Conservation (phyloP, 2,113 vertebrate genomes). For the Sylvia atricapilla region DNA sequence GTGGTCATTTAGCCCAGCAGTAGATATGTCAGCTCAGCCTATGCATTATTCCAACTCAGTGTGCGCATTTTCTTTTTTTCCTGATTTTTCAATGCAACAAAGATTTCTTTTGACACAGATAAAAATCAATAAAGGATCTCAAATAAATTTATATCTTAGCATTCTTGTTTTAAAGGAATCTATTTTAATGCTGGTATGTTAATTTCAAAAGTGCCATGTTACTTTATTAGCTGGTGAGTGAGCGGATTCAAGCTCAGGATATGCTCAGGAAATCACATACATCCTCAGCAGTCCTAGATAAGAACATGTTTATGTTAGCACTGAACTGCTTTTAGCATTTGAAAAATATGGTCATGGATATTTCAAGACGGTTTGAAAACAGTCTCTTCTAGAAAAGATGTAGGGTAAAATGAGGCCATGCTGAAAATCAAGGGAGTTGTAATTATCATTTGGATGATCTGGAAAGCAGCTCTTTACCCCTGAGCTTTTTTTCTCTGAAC, state of each 20-base stretch:
- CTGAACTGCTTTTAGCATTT: not conserved
- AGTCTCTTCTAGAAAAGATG: not conserved
- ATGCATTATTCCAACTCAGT: not conserved
- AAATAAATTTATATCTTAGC: not conserved
- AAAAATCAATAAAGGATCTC: not conserved
- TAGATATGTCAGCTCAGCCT: not conserved
- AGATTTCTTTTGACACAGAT: not conserved
- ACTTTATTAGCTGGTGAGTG: not conserved
- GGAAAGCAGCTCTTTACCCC: not conserved
- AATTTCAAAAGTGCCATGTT: not conserved
- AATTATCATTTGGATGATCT: not conserved
- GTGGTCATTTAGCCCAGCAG: not conserved
- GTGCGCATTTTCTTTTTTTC: not conserved
- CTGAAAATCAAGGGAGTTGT: not conserved
- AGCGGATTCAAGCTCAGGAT: constrained; percentile 22
- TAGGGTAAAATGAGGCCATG: not conserved
- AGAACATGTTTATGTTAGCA: constrained; percentile 11
- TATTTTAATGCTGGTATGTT: not conserved
- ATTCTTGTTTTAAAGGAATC: not conserved
- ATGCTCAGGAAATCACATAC: constrained; percentile 32
- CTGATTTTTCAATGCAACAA: not conserved
- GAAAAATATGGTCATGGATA: not conserved
- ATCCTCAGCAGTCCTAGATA: constrained; percentile 27
- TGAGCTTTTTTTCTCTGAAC: not conserved
- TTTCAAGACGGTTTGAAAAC: not conserved